Percentiles rank a stretch among this genome's conserved stretches.
Conservation (phyloP, 92 coral and sea anemone genomes). For the Parazoanthus darwini region DNA sequence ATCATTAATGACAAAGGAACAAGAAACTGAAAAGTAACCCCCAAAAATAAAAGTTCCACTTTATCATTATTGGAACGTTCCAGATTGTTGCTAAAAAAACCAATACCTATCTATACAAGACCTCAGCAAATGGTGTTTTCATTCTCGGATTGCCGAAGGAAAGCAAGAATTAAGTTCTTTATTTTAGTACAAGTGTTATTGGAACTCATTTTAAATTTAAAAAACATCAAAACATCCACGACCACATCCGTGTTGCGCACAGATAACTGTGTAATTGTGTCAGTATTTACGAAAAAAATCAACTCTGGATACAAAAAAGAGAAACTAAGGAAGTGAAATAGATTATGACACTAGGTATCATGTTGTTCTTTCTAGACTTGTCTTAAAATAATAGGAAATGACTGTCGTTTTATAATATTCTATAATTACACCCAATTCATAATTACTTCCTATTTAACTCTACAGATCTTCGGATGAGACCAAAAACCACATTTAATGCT, state of each 20-base stretch:
- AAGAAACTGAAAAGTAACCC: not conserved
- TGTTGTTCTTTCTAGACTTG: not conserved
- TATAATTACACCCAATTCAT: not conserved
- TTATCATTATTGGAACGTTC: not conserved
- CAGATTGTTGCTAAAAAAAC: not conserved
- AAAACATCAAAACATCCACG: not conserved
- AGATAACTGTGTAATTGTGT: not conserved
- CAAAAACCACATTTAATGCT: not conserved
- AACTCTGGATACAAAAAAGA: too few species aligned
- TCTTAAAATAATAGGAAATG: not conserved
- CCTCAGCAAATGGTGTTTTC: not conserved
- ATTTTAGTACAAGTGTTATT: not conserved
- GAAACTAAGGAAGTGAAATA: too few species aligned
- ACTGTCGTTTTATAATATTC: not conserved
- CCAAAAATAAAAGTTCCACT: not conserved
- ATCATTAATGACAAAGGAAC: not conserved
- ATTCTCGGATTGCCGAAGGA: not conserved
- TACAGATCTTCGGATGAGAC: not conserved
- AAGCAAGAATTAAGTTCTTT: not conserved
- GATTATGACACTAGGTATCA: not conserved
- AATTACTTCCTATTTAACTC: not conserved
- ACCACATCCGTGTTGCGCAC: not conserved
- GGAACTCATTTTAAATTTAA: not conserved
- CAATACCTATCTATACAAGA: not conserved
- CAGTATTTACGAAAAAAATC: not conserved